A percentile compares a stretch with the other conserved stretches of the same genome.
Conservation (phyloP, 2,797 vertebrate genomes). For the Acanthis flammea region DNA sequence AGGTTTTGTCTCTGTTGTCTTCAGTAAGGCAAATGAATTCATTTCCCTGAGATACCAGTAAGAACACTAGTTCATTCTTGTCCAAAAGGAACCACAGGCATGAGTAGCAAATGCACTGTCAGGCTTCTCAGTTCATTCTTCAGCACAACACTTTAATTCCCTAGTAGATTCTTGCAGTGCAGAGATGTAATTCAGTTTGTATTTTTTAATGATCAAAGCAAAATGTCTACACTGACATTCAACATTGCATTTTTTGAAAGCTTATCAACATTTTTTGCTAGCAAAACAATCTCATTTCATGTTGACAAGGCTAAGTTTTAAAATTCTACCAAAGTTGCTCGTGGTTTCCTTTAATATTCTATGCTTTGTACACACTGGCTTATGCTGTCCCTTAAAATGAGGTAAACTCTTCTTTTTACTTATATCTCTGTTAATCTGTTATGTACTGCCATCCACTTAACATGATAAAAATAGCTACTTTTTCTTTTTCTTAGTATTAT, state of each 20-base stretch:
- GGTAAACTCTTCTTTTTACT: background rate
- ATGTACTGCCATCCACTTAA: background rate
- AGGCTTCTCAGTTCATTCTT: background rate
- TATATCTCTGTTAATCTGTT: background rate
- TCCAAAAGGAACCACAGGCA: background rate
- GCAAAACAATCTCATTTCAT: background rate
- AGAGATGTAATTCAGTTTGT: background rate
- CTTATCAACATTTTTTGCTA: background rate
- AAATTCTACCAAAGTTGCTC: background rate
- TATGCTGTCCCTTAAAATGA: background rate
- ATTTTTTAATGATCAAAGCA: background rate
- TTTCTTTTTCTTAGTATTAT: background rate
- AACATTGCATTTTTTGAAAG: background rate
- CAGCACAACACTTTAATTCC: background rate
- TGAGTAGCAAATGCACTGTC: background rate
- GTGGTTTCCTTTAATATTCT: background rate
- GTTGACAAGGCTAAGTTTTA: background rate
- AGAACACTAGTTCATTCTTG: background rate
- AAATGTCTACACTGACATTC: background rate
- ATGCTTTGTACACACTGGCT: background rate
- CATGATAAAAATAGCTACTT: background rate
- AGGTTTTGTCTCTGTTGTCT: background rate
- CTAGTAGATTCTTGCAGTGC: background rate
- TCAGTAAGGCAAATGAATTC: background rate
- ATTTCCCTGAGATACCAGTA: background rate